Evolutionary conservation across 2,113 vertebrate species (phyloP).

Genomic region (Protobothrops mucrosquamatus): DNA sequence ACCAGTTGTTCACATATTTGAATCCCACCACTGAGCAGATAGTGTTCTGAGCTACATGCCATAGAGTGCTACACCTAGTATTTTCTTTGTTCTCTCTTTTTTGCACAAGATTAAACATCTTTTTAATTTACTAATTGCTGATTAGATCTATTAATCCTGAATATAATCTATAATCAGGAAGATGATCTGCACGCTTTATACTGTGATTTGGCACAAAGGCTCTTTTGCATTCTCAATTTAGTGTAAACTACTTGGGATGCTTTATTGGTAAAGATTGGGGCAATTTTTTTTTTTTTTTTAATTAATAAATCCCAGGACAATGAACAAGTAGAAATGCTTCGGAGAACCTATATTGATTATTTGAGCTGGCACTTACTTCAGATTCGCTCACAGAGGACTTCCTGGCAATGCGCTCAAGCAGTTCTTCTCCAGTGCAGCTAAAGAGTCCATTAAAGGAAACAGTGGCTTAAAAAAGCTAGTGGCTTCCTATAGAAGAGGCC

Average conservation of each 20-base stretch:
- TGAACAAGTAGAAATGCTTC: background rate
- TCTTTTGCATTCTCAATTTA: too few relatives aligned
- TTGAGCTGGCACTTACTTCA: conserved; percentile 76
- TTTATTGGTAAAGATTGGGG: background rate
- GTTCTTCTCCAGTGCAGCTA: conserved; percentile 90
- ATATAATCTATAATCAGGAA: background rate
- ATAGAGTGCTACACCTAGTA: background rate
- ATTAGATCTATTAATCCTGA: background rate
- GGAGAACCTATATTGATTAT: background rate
- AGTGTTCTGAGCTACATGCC: background rate
- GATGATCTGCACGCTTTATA: background rate
- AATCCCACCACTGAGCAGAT: too few relatives aligned
- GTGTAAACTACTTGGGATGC: background rate
- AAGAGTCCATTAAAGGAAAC: conserved; percentile 63
- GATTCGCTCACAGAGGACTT: conserved; percentile 86
- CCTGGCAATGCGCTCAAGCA: conserved; percentile 86
- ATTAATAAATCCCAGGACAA: background rate
- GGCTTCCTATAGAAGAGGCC: too few relatives aligned
- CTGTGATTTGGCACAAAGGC: background rate
- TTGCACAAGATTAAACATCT: background rate
- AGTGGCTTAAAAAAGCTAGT: background rate
- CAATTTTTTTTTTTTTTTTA: background rate
- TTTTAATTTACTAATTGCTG: background rate
- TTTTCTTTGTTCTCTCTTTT: background rate
- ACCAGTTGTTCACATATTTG: too few relatives aligned